phyloP scores from a whole-genome alignment of 2,888 invertebrate species.

The Drosophila quinaria region DNA sequence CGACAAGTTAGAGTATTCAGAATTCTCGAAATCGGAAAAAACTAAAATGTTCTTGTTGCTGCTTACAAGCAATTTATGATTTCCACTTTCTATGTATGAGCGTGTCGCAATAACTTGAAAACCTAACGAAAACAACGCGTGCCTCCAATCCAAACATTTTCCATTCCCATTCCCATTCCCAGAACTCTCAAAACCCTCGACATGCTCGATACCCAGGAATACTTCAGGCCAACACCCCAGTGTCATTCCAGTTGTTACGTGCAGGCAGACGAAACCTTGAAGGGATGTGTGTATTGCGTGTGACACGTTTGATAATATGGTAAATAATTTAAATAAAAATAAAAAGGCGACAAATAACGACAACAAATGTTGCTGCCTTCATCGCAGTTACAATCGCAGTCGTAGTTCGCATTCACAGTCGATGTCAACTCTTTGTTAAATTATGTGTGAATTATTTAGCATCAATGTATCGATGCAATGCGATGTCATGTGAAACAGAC shows the following conservation, averaged over 20 bases:
- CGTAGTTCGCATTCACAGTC: conserved; percentile 22
- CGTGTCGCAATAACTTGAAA: conserved; percentile 53
- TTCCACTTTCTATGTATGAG: conserved; percentile 53
- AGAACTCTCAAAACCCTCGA: neutral
- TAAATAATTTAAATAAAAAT: conserved; percentile 66
- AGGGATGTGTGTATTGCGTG: conserved; percentile 32
- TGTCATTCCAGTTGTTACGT: conserved; percentile 34
- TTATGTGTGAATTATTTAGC: conserved; percentile 74
- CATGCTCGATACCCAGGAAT: neutral
- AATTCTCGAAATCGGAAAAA: neutral
- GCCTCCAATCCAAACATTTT: neutral
- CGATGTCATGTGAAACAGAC: conserved; percentile 23
- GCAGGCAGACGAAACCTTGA: conserved; percentile 26
- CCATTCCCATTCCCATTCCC: neutral
- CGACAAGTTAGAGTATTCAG: neutral
- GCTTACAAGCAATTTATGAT: conserved; percentile 52
- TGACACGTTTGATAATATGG: conserved; percentile 68
- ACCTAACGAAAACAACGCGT: conserved; percentile 44
- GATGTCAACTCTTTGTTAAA: conserved; percentile 69
- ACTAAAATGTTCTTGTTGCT: conserved; percentile 15
- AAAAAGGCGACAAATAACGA: conserved; percentile 34
- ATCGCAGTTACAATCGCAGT: conserved; percentile 5
- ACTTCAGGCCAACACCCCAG: neutral
- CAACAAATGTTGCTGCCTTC: conserved; percentile 38
- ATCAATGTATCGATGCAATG: conserved; percentile 47